These are phyloP conservation scores for Zonitis immaculata DNA, from an alignment of 2,888 invertebrate genomes.

Conservation along the genomic window DNA sequence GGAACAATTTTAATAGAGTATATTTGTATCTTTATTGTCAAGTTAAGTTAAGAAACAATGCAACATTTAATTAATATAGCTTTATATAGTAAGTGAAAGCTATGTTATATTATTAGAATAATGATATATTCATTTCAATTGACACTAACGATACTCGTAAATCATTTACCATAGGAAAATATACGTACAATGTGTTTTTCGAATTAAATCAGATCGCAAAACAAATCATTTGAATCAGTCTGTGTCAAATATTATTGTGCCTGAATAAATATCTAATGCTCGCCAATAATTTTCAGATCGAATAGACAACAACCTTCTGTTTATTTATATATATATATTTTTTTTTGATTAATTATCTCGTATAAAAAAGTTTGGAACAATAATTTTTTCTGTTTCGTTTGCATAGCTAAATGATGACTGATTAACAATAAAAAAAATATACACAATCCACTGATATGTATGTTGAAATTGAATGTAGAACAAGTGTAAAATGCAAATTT, in stretches of 20 bases:
- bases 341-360: no score
- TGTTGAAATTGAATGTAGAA: slow-evolving; percentile 1
- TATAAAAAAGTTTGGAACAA: no score
- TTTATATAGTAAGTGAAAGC: not conserved
- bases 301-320: not conserved
- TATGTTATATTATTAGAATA: not conserved
- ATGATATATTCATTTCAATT: not conserved
- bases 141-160: not conserved
- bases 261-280: not conserved
- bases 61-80: not conserved
- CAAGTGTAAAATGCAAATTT: slow-evolving; percentile 6
- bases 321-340: no score
- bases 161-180: not conserved
- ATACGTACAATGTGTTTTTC: not conserved
- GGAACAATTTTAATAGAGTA: not conserved
- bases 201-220: not conserved
- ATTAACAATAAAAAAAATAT: not conserved
- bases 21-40: not conserved
- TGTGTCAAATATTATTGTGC: not conserved
- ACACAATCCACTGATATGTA: not conserved
- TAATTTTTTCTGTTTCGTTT: no score
- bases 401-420: not conserved
- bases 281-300: not conserved
- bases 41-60: not conserved
- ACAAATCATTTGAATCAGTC: not conserved